phyloP scores from a whole-genome alignment of 2,888 invertebrate species.

The Penaeus monodon region DNA sequence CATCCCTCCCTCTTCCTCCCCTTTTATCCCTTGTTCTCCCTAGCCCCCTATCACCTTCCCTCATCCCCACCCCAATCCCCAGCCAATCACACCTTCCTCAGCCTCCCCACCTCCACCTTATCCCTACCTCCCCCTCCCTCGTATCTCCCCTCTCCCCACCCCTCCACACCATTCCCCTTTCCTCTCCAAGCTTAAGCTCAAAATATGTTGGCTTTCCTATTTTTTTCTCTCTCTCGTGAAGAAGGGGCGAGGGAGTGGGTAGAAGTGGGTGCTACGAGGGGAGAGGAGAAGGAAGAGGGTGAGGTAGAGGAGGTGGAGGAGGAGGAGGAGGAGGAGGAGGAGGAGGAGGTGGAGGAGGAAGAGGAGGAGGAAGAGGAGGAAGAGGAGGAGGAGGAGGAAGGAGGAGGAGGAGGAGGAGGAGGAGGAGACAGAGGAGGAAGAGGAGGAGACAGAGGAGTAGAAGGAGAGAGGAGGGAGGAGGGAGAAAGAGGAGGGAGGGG shows the following conservation, averaged over 20 bases:
- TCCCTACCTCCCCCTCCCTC: too few species aligned
- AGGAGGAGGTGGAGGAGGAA: not conserved
- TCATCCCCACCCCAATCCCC: too few species aligned
- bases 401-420: not conserved
- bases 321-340: not conserved
- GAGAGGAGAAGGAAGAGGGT: not conserved
- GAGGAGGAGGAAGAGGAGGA: not conserved
- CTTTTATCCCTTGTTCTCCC: too few species aligned
- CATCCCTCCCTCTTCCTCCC: too few species aligned
- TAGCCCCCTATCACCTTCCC: rapidly evolving
- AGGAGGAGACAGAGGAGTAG: not conserved
- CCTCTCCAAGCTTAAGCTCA: too few species aligned
- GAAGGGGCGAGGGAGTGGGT: not conserved
- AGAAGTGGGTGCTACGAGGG: not conserved
- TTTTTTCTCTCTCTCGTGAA: not conserved
- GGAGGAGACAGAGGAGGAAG: not conserved
- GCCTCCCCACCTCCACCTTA: too few species aligned
- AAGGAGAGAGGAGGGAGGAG: not conserved
- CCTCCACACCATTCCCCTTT: too few species aligned
- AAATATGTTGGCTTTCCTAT: too few species aligned
- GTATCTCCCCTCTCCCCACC: too few species aligned
- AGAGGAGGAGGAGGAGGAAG: not conserved
- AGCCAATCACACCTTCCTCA: too few species aligned
- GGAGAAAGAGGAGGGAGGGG: not conserved
- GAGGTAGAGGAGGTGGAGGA: not conserved